Evolutionary conservation across 2,113 vertebrate genomes (phyloP).

Genomic region (Callospermophilus lateralis): DNA sequence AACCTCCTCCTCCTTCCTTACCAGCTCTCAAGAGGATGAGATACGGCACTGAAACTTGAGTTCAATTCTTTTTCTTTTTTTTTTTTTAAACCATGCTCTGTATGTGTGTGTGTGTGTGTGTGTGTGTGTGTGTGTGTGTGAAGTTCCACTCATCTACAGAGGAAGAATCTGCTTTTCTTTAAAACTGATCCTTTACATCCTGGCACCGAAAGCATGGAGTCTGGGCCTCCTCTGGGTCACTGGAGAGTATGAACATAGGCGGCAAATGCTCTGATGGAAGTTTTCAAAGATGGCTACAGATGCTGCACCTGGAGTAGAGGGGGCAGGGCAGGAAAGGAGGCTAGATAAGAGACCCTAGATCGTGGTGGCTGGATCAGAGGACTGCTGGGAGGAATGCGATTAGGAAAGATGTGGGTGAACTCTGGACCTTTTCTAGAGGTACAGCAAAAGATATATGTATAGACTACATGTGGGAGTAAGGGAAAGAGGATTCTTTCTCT

Average conservation of each 20-base stretch:
- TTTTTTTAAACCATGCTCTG: too few relatives aligned
- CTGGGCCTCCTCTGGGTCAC: background rate
- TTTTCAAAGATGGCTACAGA: background rate
- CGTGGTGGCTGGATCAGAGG: background rate
- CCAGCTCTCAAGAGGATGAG: background rate
- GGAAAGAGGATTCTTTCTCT: background rate
- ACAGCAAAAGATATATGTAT: background rate
- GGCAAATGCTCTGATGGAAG: rapidly evolving
- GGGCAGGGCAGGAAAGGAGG: background rate
- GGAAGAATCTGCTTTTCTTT: background rate
- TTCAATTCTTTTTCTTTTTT: background rate
- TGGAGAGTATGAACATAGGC: background rate
- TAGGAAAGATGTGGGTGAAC: too few relatives aligned
- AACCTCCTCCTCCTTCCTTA: background rate
- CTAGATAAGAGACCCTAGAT: background rate
- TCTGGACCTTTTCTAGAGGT: rapidly evolving
- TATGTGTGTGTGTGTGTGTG: background rate
- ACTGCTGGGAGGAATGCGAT: too few relatives aligned
- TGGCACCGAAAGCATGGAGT: background rate
- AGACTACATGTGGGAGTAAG: background rate
- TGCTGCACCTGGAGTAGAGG: background rate
- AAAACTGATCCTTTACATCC: background rate
- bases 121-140: too few relatives aligned
- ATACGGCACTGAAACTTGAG: background rate
- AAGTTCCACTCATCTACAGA: background rate